Base-by-base conservation (phyloP, 2,797 vertebrate genomes). In the Anas georgica region DNA sequence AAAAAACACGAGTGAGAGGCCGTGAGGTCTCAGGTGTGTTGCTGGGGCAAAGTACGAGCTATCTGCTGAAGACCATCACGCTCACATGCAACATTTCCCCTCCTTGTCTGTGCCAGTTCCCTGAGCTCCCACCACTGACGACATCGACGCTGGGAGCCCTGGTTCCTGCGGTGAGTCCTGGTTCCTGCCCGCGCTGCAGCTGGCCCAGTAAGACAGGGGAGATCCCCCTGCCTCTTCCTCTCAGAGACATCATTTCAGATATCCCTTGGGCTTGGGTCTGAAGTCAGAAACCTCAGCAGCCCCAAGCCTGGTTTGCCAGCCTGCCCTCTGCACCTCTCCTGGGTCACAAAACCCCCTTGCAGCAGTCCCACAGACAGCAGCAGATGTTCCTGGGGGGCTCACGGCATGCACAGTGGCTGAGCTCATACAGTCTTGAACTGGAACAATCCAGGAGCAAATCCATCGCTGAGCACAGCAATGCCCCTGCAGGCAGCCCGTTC, bases 91-190 rank as follows among this genome's bases (percentile, higher is more conserved):
- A 52, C 22, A 2, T 77, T 59, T 89, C 48, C 92, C 48, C 92
- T 62, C 68, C 80, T 60, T 46, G 31, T 85, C 64, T 59, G 29
- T 80, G 54, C 9, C 89, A 98, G 98, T 96, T 97, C 22, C 94
- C 97, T 12, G 97, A 97, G n/a, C 96, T 98, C 39, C 97, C 97
- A 14, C 97, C 96, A 0, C 95, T 98, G 7, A 97, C 96, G 4
- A 97, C 98, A 0, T 52, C 74, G 3, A 97, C 94, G 1, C 91
- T 98, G 15, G 96, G 97, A 50, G 97, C 96, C 45, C 84, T 97
- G 79, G 95, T 97, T 76, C 98, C 97, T 17, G 91, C 43, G 91
- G 97, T 98, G 91, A 12, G 97, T 76, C 54, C 79, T 17, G 8
- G 12, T 20, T 18, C 20, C 39, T 18, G 28, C 25, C 37, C 2